phyloP scores from a whole-genome alignment of 2,113 vertebrate species.

The Lophochroa leadbeateri region DNA sequence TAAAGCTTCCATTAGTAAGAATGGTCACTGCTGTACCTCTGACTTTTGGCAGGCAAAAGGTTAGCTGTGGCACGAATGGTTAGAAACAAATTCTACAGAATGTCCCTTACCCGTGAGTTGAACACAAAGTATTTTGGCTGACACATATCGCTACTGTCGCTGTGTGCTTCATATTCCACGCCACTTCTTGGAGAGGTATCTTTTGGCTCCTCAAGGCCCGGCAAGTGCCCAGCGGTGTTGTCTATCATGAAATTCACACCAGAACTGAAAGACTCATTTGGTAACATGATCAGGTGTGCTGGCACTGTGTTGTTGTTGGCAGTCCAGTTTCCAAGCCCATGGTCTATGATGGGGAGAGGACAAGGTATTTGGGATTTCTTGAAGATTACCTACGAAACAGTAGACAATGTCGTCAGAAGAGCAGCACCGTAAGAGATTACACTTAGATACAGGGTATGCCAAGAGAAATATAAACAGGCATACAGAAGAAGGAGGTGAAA shows the following conservation, averaged over 20 bases:
- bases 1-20: conserved; percentile 57
- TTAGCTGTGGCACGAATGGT: background rate
- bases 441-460: background rate
- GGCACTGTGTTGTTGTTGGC: conserved; percentile 75
- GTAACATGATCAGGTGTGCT: conserved; percentile 57
- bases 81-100: background rate
- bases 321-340: conserved; percentile 77
- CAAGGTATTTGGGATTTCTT: conserved; percentile 95
- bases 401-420: background rate
- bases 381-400: conserved; percentile 86
- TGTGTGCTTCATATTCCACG: conserved; percentile 78
- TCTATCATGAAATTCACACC: conserved; percentile 82
- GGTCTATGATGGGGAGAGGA: conserved; percentile 83
- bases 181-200: conserved; percentile 52
- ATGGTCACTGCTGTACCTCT: background rate
- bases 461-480: background rate
- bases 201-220: conserved; percentile 60
- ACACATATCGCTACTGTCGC: conserved; percentile 83
- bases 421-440: background rate
- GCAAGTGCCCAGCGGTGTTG: conserved; percentile 73
- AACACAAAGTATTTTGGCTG: conserved; percentile 93
- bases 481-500: background rate
- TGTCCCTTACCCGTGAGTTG: conserved; percentile 88
- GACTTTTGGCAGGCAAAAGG: background rate
- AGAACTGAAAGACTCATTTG: conserved; percentile 71